Evolutionary conservation across 2,113 vertebrate species (phyloP), one percentile per base, ranked within the genome.

Genomic region (Orthonyx spaldingii): DNA sequence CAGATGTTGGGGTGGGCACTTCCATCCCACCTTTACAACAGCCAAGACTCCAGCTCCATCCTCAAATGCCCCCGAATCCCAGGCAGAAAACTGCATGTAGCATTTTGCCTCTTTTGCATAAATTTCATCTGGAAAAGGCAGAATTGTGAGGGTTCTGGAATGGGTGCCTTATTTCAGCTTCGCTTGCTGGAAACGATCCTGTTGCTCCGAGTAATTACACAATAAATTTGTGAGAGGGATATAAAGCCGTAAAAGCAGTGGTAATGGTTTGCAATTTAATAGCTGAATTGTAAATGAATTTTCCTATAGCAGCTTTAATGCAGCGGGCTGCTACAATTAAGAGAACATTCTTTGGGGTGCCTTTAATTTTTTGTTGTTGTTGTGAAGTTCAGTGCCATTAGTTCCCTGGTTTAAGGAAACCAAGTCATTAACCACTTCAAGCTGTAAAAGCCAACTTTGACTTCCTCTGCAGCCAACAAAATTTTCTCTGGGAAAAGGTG

Each of bases 211-310:
- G 92, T 96, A 98, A 98, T 98, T 96, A 95, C 96, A 91, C 91
- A 95, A 97, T 97, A 98, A 97, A 97, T 98, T 98, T 96, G 96
- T 97, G 93, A 87, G 95, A 95, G 93, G 95, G 86, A 95, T 97
- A 97, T 95, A 97, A 96, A 98, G 93, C 96, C 49, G 60, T 98
- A 97, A 98, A 98, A 96, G 96, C 85, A 68, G 93, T 82, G 85
- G 95, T 97, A 98, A 98, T 96, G 96, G 96, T 93, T 97, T 97
- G 97, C 97, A 96, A 74, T 97, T 97, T 98, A 97, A 98, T 97
- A 97, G 97, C 96, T 90, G 90, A 93, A 97, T 98, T 97, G 95
- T 96, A 97, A 97, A 98, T 97, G 96, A 96, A 96, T 89, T 98
- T 97, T 98, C 90, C 83, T 95, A 39, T n/a, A 84, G 95, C 79